Evolutionary conservation across 2,888 invertebrate genomes (phyloP), one percentile per base, ranked within the genome.

Genomic region (Mystacides longicornis): DNA sequence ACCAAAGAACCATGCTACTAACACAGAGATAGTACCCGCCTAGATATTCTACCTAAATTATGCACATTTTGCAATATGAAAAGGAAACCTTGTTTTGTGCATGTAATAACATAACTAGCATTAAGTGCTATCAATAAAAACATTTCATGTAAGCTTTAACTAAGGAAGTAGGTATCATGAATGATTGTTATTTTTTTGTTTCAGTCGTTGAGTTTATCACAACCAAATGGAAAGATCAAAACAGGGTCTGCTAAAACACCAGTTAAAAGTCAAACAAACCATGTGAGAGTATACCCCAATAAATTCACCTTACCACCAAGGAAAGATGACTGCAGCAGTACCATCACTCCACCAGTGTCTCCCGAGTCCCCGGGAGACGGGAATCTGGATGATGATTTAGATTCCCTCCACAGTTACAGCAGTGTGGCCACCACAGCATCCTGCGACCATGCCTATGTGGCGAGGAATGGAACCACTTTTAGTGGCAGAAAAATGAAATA

Each of bases 371-470:
- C 70, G 54, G 65, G 57, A 60, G 58, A 74, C 63, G 75, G 75
- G 67, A 72, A 71, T 62, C 67, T 81, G 64, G 82, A 82, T 63
- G 84, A 84, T 72, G 89, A 90, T 77, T 71, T 77, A 66, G 89
- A 89, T 64, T 90, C 89, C 58, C 72, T 90, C 59, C 83, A 83
- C 66, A 89, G 89, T 68, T 86, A 85, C 67, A 86, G 86, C 59
- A 89, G 89, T 70, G 82, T 83, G 61, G 88, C 87, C 64, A 87
- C 87, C 57, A 86, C 87, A 60, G 86, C 87, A 51, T 87, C 89
- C 16, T 85, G 89, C 65, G 89, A 90, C 69, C 89, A 90, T 67
- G 87, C 88, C 23, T 87, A 86, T 71, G 87, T 89, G 60, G 89
- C 89, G 59, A 81, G 83, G 64, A 85, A 85, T 68, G 85, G 85